Evolutionary conservation across 2,888 invertebrate genomes (phyloP).

Genomic region (Dicyrtoma fusca): DNA sequence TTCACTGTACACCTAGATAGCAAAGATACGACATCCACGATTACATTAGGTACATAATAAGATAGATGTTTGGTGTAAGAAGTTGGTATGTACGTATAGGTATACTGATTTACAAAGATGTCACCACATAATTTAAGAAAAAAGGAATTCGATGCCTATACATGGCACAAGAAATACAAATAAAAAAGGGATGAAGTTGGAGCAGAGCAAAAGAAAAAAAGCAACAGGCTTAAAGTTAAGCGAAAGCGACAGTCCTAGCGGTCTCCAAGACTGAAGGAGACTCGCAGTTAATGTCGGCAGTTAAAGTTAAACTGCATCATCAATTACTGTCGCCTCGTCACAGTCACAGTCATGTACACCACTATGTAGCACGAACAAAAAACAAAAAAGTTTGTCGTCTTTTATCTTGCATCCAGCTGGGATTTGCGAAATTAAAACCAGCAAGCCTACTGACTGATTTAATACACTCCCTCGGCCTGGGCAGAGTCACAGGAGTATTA

Average conservation of each 20-base stretch:
- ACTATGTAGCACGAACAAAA: too few relatives aligned
- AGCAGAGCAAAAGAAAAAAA: slow-evolving; percentile 5
- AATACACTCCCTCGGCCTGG: too few relatives aligned
- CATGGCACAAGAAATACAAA: not conserved
- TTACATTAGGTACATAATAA: not conserved
- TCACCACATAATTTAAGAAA: not conserved
- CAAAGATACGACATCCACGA: slow-evolving; percentile 3
- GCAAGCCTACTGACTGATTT: not conserved
- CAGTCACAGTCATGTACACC: too few relatives aligned
- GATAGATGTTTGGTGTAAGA: too few relatives aligned
- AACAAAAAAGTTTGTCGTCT: not conserved
- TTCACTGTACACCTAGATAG: slow-evolving; percentile 81
- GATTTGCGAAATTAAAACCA: slow-evolving; percentile 18
- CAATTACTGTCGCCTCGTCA: slow-evolving; percentile 18
- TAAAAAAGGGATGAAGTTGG: not conserved
- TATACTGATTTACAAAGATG: too few relatives aligned
- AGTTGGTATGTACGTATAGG: too few relatives aligned
- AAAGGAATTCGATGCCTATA: not conserved
- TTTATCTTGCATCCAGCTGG: slow-evolving; percentile 3
- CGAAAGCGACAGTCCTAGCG: too few relatives aligned
- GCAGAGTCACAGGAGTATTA: too few relatives aligned
- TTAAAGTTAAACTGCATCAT: not conserved
- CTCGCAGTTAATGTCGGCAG: too few relatives aligned
- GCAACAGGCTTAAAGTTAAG: slow-evolving; percentile 12
- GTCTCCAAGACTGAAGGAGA: too few relatives aligned